Evolutionary conservation across 1,140 invertebrate genomes (phyloP).

Genomic region (Aphaenogaster ashmeadi): DNA sequence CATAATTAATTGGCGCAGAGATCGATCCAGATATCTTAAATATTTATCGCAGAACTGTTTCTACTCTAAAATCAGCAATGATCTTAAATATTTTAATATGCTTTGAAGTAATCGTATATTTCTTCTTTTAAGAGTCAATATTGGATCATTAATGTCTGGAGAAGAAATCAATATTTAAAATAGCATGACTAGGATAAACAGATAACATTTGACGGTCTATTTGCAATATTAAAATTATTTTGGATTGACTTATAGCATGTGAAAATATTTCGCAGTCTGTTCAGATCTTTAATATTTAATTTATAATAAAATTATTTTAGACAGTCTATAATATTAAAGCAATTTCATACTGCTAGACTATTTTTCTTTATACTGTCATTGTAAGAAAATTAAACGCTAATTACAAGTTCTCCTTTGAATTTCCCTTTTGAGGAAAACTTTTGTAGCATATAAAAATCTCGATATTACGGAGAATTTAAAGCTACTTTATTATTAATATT

Average conservation of each 20-base stretch:
- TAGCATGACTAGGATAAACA: neutral
- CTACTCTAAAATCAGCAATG: neutral
- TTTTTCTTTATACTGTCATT: neutral
- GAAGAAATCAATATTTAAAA: neutral
- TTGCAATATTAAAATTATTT: conserved; percentile 1
- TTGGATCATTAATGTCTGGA: conserved; percentile 3
- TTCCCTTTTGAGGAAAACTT: neutral
- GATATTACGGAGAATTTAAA: neutral
- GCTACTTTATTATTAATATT: neutral
- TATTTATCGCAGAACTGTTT: neutral
- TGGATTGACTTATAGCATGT: neutral
- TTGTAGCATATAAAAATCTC: neutral
- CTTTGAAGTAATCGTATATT: neutral
- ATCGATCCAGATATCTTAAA: conserved; percentile 1
- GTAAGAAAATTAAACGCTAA: neutral
- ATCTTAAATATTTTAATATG: neutral
- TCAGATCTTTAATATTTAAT: neutral
- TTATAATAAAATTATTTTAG: neutral
- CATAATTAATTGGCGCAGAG: neutral
- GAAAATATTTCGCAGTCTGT: neutral
- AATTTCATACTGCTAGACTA: neutral
- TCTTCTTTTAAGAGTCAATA: conserved; percentile 9
- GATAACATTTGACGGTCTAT: neutral
- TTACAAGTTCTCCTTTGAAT: neutral
- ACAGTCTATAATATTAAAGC: neutral